phyloP scores from a whole-genome alignment of 1,140 invertebrate species.

The Sitodiplosis mosellana region DNA sequence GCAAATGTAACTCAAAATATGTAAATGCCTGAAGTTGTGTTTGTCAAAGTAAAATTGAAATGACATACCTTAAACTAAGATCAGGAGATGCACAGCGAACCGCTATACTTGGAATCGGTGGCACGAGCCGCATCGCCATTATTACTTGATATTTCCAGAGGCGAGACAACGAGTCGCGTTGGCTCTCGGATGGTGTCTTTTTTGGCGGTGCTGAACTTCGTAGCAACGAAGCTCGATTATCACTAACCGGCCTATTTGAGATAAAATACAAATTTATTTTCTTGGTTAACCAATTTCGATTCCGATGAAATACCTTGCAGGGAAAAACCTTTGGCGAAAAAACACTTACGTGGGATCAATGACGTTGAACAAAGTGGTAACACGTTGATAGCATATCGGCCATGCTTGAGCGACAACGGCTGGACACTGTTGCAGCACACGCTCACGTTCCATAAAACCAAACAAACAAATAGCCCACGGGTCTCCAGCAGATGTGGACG shows the following conservation, averaged over 20 bases:
- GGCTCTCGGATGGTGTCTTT: constrained; percentile 46
- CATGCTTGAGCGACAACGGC: constrained; percentile 76
- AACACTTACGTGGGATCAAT: constrained; percentile 82
- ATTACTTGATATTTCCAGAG: constrained; percentile 93
- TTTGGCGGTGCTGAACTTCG: constrained; percentile 52
- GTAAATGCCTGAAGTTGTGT: too few species aligned
- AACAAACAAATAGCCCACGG: constrained; percentile 80
- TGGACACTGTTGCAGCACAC: constrained; percentile 63
- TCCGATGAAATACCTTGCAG: too few species aligned
- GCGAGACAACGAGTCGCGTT: constrained; percentile 75
- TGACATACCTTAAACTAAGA: constrained; percentile 61
- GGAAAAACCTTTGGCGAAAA: too few species aligned
- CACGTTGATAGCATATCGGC: constrained; percentile 82
- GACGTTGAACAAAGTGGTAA: constrained; percentile 76
- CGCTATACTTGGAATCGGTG: constrained; percentile 59
- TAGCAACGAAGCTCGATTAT: constrained; percentile 85
- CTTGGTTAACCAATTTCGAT: too few species aligned
- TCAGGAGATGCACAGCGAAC: constrained; percentile 83
- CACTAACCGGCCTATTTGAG: constrained; percentile 71
- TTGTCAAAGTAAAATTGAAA: not conserved
- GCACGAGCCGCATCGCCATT: constrained; percentile 84
- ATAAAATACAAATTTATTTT: constrained; percentile 5
- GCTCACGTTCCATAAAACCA: constrained; percentile 59
- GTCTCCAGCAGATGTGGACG: constrained; percentile 29
- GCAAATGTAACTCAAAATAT: too few species aligned